These are phyloP conservation scores for Poecile montanus DNA, from an alignment of 2,797 vertebrate genomes.

Conservation along the genomic window DNA sequence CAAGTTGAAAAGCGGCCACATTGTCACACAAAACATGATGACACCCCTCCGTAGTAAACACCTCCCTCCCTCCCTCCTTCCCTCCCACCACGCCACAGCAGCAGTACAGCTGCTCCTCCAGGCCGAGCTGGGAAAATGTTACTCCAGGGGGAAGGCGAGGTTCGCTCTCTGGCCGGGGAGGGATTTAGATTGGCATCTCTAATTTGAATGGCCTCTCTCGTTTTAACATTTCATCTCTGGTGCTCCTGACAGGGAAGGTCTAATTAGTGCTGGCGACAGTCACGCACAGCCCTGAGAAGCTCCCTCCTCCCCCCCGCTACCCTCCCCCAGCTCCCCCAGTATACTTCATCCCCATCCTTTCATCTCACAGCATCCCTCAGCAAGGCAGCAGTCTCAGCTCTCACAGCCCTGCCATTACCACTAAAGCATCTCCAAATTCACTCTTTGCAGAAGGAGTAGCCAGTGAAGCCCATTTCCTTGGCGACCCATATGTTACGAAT, in stretches of 20 bases:
- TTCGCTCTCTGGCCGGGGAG: neutral
- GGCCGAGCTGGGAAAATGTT: conserved; percentile 37
- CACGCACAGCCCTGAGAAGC: conserved; percentile 31
- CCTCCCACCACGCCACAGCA: conserved; percentile 47
- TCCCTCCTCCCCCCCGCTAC: neutral
- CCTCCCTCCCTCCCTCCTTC: neutral
- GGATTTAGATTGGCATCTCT: conserved; percentile 64
- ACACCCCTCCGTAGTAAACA: conserved; percentile 14
- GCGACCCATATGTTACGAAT: accelerated
- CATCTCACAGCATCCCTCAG: conserved; percentile 32
- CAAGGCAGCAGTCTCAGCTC: neutral
- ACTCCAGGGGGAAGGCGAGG: conserved; percentile 43
- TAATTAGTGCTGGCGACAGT: conserved; percentile 59
- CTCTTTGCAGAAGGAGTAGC: neutral
- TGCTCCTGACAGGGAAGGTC: conserved; percentile 61
- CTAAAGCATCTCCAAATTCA: conserved; percentile 26
- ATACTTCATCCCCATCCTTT: conserved; percentile 24
- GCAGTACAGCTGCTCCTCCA: conserved; percentile 48
- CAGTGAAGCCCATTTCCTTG: neutral
- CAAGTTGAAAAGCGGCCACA: conserved; percentile 56
- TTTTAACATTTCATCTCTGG: conserved; percentile 62
- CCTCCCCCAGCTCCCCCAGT: conserved; percentile 12
- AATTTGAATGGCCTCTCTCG: conserved; percentile 63
- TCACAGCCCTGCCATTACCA: neutral
- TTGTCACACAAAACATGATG: conserved; percentile 56